These are phyloP conservation scores for Podarcis muralis DNA, from an alignment of 2,113 vertebrate genomes.

Conservation along the genomic window DNA sequence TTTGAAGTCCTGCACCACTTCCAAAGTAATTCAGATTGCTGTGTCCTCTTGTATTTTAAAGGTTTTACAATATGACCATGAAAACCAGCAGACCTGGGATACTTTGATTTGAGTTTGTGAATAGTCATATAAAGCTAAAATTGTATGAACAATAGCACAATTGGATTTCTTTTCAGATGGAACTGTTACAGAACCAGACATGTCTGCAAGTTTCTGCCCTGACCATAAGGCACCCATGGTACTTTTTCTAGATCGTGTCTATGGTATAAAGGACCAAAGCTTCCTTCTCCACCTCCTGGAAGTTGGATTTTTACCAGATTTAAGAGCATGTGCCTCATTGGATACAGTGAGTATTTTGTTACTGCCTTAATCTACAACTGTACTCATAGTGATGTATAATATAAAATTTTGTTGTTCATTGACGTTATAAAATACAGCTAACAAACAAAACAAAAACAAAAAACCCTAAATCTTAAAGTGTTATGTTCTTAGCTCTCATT, in stretches of 20 bases:
- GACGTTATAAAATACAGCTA: too few species aligned
- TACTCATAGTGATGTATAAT: neutral
- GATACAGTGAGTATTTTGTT: constrained; percentile 86
- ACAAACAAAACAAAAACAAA: too few species aligned
- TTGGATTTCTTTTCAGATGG: constrained; percentile 82
- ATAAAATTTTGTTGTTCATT: neutral
- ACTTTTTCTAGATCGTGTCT: constrained; percentile 96
- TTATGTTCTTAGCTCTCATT: neutral
- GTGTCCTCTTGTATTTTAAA: too few species aligned
- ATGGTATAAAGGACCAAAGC: constrained; percentile 94
- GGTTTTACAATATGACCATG: too few species aligned
- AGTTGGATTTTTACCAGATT: constrained; percentile 95
- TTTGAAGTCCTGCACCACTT: too few species aligned
- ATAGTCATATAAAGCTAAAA: neutral
- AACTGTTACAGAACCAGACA: constrained; percentile 90
- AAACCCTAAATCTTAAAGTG: neutral
- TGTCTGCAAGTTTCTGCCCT: constrained; percentile 95
- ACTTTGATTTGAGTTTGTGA: too few species aligned
- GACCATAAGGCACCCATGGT: constrained; percentile 99
- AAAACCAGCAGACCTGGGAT: too few species aligned
- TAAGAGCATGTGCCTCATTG: constrained; percentile 91
- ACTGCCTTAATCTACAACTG: neutral
- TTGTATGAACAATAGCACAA: neutral
- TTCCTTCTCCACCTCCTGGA: constrained; percentile 95
- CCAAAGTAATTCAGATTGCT: too few species aligned